Conservation (phyloP, 2,888 invertebrate genomes). For the Monoplex corrugatus region DNA sequence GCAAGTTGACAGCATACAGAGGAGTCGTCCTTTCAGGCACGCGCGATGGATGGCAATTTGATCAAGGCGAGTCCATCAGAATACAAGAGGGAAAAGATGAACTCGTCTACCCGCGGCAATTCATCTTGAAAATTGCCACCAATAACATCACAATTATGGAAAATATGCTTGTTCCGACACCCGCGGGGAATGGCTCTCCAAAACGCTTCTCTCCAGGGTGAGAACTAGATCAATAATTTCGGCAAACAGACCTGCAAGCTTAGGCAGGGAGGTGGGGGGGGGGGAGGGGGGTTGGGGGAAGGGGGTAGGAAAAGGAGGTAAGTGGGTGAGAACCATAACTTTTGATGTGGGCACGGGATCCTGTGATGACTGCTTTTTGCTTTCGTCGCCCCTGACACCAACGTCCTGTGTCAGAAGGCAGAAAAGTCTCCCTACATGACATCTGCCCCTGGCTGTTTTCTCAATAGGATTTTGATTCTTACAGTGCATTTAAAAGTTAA, state of each 20-base stretch:
- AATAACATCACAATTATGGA: constrained; percentile 13
- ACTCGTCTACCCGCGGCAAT: background rate
- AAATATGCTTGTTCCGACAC: background rate
- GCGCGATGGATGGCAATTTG: background rate
- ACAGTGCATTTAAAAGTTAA: too few species aligned
- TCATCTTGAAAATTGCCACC: constrained; percentile 17
- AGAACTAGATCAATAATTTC: background rate
- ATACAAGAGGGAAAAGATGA: background rate
- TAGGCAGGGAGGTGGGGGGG: too few species aligned
- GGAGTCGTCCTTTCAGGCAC: background rate
- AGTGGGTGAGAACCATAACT: too few species aligned
- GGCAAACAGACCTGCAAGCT: background rate
- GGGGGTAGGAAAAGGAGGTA: too few species aligned
- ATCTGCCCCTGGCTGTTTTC: too few species aligned
- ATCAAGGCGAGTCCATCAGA: background rate
- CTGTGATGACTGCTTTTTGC: too few species aligned
- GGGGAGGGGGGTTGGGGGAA: too few species aligned
- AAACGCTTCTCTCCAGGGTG: background rate
- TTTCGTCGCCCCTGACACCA: too few species aligned
- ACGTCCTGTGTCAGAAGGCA: too few species aligned
- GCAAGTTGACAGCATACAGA: background rate
- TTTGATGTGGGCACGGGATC: too few species aligned
- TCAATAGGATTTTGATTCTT: too few species aligned
- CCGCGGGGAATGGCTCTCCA: background rate
- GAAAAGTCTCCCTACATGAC: too few species aligned